A percentile compares a stretch with the other conserved stretches of the same genome.
These are phyloP conservation scores for Drosophila anomelani DNA, from an alignment of 2,888 invertebrate species.

Conservation along the genomic window DNA sequence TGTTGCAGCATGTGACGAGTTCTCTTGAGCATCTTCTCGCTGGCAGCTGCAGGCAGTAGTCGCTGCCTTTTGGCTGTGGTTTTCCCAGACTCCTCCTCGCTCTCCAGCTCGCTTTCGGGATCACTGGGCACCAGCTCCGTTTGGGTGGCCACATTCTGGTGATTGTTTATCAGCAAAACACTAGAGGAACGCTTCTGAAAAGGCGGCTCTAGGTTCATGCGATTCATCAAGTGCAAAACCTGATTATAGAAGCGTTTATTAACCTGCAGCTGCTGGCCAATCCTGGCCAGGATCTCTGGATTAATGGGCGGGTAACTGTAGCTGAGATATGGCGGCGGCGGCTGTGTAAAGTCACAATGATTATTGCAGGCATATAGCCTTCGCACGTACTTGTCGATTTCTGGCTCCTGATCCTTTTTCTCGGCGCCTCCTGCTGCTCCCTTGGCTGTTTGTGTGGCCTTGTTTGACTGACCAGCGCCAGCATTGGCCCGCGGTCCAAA, in stretches of 20 bases:
- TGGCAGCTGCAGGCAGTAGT: slow-evolving; percentile 2
- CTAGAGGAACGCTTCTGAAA: slow-evolving; percentile 86
- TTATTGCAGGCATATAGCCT: slow-evolving; percentile 87
- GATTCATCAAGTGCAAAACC: slow-evolving; percentile 96
- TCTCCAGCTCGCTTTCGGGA: slow-evolving; percentile 83
- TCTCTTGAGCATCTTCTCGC: slow-evolving; percentile 62
- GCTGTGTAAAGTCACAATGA: slow-evolving; percentile 89
- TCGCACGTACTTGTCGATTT: slow-evolving; percentile 85
- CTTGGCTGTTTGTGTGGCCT: slow-evolving; percentile 54
- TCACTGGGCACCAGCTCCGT: slow-evolving; percentile 64
- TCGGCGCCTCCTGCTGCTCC: background rate
- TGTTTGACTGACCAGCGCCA: slow-evolving; percentile 31
- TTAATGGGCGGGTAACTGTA: slow-evolving; percentile 93
- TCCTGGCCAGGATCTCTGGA: slow-evolving; percentile 90
- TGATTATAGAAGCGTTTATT: slow-evolving; percentile 94
- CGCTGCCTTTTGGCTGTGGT: slow-evolving; percentile 26
- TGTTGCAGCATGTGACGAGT: slow-evolving; percentile 70
- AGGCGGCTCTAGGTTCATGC: slow-evolving; percentile 95
- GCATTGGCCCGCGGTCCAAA: slow-evolving; percentile 46
- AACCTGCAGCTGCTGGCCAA: slow-evolving; percentile 90
- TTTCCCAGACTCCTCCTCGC: slow-evolving; percentile 72
- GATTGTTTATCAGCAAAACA: slow-evolving; percentile 13
- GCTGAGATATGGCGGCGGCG: slow-evolving; percentile 90
- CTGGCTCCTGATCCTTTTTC: slow-evolving; percentile 12
- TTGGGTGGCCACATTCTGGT: slow-evolving; percentile 65